phyloP scores from a whole-genome alignment of 2,888 invertebrate genomes.

The Ryuthela nishihirai region DNA sequence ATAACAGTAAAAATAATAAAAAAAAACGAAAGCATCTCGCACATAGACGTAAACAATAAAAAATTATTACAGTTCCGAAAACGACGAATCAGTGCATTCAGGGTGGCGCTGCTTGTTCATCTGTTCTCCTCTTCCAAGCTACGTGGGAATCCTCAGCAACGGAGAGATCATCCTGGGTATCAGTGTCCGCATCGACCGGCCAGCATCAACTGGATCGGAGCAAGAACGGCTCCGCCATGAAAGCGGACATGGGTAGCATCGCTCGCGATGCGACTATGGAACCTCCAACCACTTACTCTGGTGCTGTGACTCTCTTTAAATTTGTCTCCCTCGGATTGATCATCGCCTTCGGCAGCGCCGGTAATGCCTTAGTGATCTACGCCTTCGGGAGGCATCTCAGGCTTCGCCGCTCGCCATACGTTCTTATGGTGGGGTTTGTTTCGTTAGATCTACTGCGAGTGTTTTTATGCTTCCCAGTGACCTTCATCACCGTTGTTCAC shows the following conservation, averaged over 20 bases:
- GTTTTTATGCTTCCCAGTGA: conserved; percentile 20
- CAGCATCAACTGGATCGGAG: too few species aligned
- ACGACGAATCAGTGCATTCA: too few species aligned
- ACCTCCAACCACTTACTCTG: not conserved
- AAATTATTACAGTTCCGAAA: too few species aligned
- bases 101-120: too few species aligned
- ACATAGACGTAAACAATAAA: too few species aligned
- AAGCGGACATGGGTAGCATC: conserved; percentile 1
- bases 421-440: conserved; percentile 30
- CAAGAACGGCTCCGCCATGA: too few species aligned
- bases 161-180: too few species aligned
- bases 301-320: conserved; percentile 18
- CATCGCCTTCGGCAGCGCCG: conserved; percentile 31
- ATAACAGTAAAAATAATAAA: too few species aligned
- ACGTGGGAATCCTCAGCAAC: too few species aligned
- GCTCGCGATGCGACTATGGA: conserved; percentile 7
- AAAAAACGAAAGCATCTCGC: too few species aligned
- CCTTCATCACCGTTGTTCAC: conserved; percentile 28
- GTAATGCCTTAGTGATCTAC: conserved; percentile 27
- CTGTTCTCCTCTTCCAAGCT: too few species aligned
- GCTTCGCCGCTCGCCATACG: conserved; percentile 21
- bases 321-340: conserved; percentile 36
- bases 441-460: conserved; percentile 24
- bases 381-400: conserved; percentile 22
- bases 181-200: too few species aligned